These are phyloP conservation scores for Pelodiscus sinensis DNA, from an alignment of 2,113 vertebrate species.

Conservation along the genomic window DNA sequence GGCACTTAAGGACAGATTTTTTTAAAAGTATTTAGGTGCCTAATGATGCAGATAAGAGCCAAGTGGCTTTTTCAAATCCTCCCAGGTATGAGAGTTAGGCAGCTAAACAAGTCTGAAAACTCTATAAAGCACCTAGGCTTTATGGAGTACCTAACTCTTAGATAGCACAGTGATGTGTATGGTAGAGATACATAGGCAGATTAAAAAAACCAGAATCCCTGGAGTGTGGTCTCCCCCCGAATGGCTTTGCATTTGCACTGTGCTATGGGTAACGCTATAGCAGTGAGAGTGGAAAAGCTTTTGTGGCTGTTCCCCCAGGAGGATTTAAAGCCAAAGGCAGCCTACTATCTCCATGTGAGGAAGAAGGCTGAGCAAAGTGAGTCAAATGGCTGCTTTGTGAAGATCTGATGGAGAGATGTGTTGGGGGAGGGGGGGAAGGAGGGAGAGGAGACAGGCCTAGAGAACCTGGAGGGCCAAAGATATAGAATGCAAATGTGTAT, in stretches of 20 bases:
- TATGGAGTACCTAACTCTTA: not conserved
- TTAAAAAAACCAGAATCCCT: not conserved
- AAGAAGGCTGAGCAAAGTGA: not conserved
- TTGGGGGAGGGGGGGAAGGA: too few relatives aligned
- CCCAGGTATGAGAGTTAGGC: not conserved
- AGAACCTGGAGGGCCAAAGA: not conserved
- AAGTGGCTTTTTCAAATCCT: not conserved
- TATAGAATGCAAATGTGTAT: not conserved
- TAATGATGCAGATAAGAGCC: not conserved
- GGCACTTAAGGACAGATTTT: not conserved
- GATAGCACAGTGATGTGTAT: not conserved
- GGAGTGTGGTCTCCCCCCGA: not conserved
- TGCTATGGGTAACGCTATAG: not conserved
- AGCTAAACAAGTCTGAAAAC: not conserved
- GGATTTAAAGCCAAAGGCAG: not conserved
- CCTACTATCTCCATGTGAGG: not conserved
- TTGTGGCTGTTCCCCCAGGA: not conserved
- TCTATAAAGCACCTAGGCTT: not conserved
- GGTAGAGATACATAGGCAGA: not conserved
- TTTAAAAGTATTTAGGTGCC: not conserved
- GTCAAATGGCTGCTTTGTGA: not conserved
- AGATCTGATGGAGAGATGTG: not conserved
- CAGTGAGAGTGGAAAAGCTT: not conserved
- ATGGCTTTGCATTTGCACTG: not conserved
- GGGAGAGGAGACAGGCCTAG: not conserved